Percentiles rank a stretch among this genome's conserved stretches.
Conservation (phyloP, 2,888 invertebrate species). For the Campoletis raptor region DNA sequence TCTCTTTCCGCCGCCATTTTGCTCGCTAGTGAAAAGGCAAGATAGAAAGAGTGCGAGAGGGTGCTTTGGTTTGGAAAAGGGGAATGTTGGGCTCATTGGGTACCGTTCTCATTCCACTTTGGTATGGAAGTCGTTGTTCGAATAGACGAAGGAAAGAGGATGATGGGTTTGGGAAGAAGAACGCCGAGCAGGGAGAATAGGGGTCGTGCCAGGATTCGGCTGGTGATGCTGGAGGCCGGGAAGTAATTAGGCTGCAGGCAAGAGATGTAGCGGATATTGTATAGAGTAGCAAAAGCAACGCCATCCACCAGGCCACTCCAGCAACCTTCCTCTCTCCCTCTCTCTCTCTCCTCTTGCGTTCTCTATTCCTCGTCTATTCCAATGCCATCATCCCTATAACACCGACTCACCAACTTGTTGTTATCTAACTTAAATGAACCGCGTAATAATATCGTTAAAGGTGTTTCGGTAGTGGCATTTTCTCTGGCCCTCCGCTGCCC, state of each 20-base stretch:
- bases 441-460: conserved; percentile 82
- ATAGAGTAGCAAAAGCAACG: conserved; percentile 45
- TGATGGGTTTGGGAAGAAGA: conserved; percentile 12
- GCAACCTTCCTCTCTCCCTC: conserved; percentile 70
- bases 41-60: conserved; percentile 50
- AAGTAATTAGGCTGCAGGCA: conserved; percentile 83
- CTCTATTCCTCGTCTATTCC: conserved; percentile 41
- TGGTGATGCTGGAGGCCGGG: conserved; percentile 77
- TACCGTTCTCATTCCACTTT: conserved; percentile 29
- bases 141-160: conserved; percentile 22
- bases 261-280: conserved; percentile 83
- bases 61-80: conserved; percentile 39
- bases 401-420: conserved; percentile 76
- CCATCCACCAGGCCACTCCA: conserved; percentile 70
- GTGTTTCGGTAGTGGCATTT: conserved; percentile 73
- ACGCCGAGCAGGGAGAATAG: conserved; percentile 26
- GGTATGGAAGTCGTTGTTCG: conserved; percentile 42
- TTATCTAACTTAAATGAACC: conserved; percentile 84
- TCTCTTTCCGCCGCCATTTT: conserved; percentile 35
- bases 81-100: conserved; percentile 35
- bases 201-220: conserved; percentile 63
- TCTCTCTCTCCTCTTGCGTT: conserved; percentile 25
- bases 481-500: conserved; percentile 33
- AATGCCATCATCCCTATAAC: conserved; percentile 37
- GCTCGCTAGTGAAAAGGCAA: conserved; percentile 41